These are phyloP conservation scores for Stegophylla sp. DNA, from an alignment of 2,888 invertebrate species.

Conservation along the genomic window DNA sequence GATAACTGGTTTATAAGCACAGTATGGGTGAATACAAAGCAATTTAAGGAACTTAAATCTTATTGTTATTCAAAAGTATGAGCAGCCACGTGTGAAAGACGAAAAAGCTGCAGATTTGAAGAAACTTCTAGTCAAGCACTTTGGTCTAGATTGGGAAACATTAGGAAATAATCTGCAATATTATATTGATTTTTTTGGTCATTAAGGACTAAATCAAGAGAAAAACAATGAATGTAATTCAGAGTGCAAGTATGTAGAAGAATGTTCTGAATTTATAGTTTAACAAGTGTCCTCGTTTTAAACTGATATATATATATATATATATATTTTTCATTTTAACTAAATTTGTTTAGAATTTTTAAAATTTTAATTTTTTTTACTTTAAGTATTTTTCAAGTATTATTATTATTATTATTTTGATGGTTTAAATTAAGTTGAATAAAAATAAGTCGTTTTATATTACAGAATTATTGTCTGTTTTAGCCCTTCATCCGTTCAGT, in stretches of 20 bases:
- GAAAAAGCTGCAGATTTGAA: constrained; percentile 6
- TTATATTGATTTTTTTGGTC: neutral
- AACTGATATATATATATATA: neutral
- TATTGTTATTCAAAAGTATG: neutral
- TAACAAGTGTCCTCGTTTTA: neutral
- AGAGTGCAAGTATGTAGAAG: neutral
- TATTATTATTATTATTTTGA: no score
- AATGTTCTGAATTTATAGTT: neutral
- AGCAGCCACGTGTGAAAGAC: neutral
- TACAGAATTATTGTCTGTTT: neutral
- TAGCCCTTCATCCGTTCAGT: neutral
- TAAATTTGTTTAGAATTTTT: neutral
- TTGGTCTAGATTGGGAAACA: constrained; percentile 17
- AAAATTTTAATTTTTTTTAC: neutral
- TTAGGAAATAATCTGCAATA: constrained; percentile 9
- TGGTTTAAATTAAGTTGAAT: neutral
- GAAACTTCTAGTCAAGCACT: constrained; percentile 10
- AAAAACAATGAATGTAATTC: neutral
- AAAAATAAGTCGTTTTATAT: neutral
- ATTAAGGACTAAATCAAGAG: neutral
- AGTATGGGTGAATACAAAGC: neutral
- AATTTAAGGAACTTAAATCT: neutral
- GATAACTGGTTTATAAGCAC: constrained; percentile 11
- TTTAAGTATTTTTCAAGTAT: no score
- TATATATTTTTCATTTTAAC: neutral